Base-by-base conservation (phyloP, 2,797 vertebrate genomes). In the Gephyroberyx darwinii region DNA sequence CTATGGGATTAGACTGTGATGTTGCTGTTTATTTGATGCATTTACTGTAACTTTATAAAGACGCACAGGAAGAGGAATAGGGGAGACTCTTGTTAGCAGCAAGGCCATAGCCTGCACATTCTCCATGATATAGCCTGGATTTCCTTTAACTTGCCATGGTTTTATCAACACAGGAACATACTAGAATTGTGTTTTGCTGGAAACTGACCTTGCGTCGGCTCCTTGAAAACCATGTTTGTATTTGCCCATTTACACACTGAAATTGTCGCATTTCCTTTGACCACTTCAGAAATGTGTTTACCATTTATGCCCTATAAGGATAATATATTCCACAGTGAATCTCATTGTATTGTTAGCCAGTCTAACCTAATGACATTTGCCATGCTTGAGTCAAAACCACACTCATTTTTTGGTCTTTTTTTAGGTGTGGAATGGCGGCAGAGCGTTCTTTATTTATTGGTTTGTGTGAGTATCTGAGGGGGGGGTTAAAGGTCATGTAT, bases 1-100 rank as follows among this genome's bases (percentile, higher is more conserved):
- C 94, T 93, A 94, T 94, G 93, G 94, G 95, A 96, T 96, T 96
- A 96, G 94, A 90, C 89, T 77, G 90, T 90, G 93, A 93, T 93
- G 94, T 90, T 91, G 91, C 90, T 92, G 92, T 94, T 95, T 95
- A 92, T 95, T 94, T 91, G 88, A 91, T 94, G 90, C 92, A 90
- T 93, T 94, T 93, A 92, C 86, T 93, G 64, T 79, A 85, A 86
- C 87, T 81, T 89, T 74, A 81, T 93, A 94, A 95, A 93, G 90
- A 93, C 89, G 82, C 83, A 85, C 61, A 53, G 56, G 67, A 57
- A 43, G n/a, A 47, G 55, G 19, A 70, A 84, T 78, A 84, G 37
- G 48, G 48, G 31, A 20, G 20, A 71, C 61, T 80, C 67, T 64
- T 84, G 63, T 74, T 76, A 76, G 57, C 33, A 71, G 61, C 54